A percentile compares a stretch with the other conserved stretches of the same genome.
Conservation (phyloP, 2,888 invertebrate species). For the Troides helena region DNA sequence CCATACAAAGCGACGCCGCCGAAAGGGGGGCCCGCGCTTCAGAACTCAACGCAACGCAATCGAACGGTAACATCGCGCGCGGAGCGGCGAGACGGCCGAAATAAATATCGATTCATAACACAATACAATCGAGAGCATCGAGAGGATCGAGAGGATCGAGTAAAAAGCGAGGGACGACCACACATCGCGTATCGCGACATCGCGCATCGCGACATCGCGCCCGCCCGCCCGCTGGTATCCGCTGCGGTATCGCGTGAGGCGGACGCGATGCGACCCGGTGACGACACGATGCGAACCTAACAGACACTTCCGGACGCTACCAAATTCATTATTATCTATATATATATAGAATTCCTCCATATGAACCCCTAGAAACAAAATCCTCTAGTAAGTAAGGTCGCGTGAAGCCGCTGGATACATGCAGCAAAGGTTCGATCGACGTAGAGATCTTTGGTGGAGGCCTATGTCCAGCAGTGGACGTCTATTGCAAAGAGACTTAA, state of each 20-base stretch:
- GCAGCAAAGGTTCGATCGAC: no score
- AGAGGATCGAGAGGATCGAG: slow-evolving; percentile 67
- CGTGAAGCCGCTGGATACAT: no score
- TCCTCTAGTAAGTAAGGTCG: no score
- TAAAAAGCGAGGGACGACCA: slow-evolving; percentile 67
- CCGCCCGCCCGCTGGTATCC: slow-evolving; percentile 67
- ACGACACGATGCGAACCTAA: slow-evolving; percentile 41
- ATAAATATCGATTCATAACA: slow-evolving; percentile 76
- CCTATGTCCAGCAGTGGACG: no score
- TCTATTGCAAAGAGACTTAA: no score
- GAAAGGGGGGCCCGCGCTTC: slow-evolving; percentile 45
- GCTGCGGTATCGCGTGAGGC: slow-evolving; percentile 51
- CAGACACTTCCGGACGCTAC: slow-evolving; percentile 52
- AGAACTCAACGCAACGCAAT: slow-evolving; percentile 42
- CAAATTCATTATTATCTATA: neutral
- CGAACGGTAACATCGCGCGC: slow-evolving; percentile 54
- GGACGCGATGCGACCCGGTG: slow-evolving; percentile 41
- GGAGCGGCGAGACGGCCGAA: slow-evolving; percentile 56
- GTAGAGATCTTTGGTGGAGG: no score
- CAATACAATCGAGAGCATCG: slow-evolving; percentile 74
- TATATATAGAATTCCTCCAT: no score
- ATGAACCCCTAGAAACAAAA: no score
- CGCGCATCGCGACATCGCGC: slow-evolving; percentile 47
- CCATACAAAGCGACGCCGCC: slow-evolving; percentile 39
- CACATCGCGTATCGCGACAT: slow-evolving; percentile 57